Evolutionary conservation across 2,113 vertebrate species (phyloP).

Genomic region (Ptilorrhoa leucosticta): DNA sequence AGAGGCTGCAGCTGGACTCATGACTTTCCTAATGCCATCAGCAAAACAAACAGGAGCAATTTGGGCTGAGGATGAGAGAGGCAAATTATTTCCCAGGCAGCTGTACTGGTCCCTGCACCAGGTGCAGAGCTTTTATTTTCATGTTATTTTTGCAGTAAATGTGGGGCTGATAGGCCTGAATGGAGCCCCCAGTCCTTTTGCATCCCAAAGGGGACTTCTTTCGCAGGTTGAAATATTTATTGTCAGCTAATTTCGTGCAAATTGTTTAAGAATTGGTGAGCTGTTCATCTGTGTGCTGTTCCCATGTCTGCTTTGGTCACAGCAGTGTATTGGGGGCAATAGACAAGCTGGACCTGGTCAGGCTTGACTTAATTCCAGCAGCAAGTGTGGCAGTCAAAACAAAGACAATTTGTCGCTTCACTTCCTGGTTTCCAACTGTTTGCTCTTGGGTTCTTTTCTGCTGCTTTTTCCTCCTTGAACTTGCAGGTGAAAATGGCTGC

Average conservation of each 20-base stretch:
- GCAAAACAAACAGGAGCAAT: background rate
- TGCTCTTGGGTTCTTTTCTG: background rate
- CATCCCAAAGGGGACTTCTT: background rate
- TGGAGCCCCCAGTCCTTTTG: background rate
- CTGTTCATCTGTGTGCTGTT: background rate
- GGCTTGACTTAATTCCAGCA: background rate
- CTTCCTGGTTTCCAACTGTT: background rate
- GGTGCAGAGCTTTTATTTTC: background rate
- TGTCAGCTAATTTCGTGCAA: background rate
- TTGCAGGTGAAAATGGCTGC: slow-evolving; percentile 63
- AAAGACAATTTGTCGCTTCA: background rate
- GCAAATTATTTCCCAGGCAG: background rate
- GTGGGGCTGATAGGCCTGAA: background rate
- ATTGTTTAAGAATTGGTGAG: background rate
- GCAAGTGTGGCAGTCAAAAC: background rate
- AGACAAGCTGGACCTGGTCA: background rate
- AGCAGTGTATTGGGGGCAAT: background rate
- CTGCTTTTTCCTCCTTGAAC: slow-evolving; percentile 26
- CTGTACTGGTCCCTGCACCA: background rate
- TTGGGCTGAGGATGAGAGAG: background rate
- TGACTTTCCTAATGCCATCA: background rate
- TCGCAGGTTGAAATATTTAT: background rate
- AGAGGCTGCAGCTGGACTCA: background rate
- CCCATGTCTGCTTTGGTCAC: background rate
- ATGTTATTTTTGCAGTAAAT: background rate